phyloP scores from a whole-genome alignment of 2,113 vertebrate genomes.

The Colaptes auratus region DNA sequence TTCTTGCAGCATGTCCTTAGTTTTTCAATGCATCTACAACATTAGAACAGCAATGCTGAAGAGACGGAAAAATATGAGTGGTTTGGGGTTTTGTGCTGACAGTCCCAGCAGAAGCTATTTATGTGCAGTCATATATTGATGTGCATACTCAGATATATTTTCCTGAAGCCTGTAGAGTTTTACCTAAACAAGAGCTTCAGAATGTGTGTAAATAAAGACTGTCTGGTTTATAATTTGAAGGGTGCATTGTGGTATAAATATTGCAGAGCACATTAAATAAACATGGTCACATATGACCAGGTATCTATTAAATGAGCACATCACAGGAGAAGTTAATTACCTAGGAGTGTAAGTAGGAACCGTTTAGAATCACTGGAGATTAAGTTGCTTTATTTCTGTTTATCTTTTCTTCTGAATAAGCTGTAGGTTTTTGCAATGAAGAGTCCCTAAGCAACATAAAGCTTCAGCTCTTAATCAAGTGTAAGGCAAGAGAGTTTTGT shows the following conservation, averaged over 20 bases:
- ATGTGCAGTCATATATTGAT: neutral
- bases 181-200: conserved; percentile 2
- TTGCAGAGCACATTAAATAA: conserved; percentile 52
- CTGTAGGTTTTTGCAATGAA: neutral
- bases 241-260: conserved; percentile 22
- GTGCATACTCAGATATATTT: neutral
- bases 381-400: conserved; percentile 52
- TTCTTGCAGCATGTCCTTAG: neutral
- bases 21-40: neutral
- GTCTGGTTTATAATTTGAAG: conserved; percentile 29
- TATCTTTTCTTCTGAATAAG: conserved; percentile 28
- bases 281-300: conserved; percentile 51
- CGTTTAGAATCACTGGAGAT: conserved; percentile 23
- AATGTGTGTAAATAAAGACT: neutral
- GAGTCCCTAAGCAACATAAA: conserved; percentile 6
- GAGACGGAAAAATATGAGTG: neutral
- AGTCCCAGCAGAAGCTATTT: neutral
- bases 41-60: neutral
- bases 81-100: neutral
- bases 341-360: neutral
- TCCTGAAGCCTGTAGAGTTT: conserved; percentile 4
- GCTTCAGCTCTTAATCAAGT: neutral
- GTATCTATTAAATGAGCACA: conserved; percentile 53
- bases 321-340: conserved; percentile 53
- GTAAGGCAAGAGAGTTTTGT: neutral